Evolutionary conservation across 2,888 invertebrate species (phyloP), one percentile per base, ranked within the genome.

Genomic region (Athalia circularis): DNA sequence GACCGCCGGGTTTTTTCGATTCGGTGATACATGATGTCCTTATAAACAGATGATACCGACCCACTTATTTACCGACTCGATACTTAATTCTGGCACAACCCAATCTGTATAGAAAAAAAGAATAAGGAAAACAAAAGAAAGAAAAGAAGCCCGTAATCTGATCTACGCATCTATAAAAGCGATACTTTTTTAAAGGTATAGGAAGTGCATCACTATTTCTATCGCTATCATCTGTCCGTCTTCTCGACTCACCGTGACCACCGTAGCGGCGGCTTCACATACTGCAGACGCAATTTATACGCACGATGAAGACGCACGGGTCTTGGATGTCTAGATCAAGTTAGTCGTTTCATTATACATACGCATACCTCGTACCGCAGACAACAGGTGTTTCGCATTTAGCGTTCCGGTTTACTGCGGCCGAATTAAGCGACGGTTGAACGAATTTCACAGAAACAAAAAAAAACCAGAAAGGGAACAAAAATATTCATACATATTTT

Each of bases 101-200:
- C 29, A 29, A 29, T 29, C 29, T 29, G 29, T 29, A 0, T 29
- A 2, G 2, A 29, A 29, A 29, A 29, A 29, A 29, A n/a, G n/a
- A 29, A 29, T 0, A 29, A 29, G 29, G 2, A 29, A 29, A 2
- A 29, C 29, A 29, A 29, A 29, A 29, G 29, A 29, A 29, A 29
- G 29, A 29, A 54, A 54, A 11, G 29, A 29, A 29, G 1, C 29
- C 57, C 57, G 47, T 72, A 47, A 72, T 72, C 72, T 57, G 72
- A 72, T 72, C 72, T 59, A 72, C 57, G n/a, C 68, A 68, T 68
- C 68, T 68, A 54, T 68, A 50, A 29, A 29, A 29, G 29, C 54
- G 54, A 72, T 72, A 47, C 57, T 45, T 11, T 11, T 13, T 59
- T 43, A 11, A 9, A 11, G 68, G 29, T 50, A 13, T 59, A 6